phyloP scores from a whole-genome alignment of 2,113 vertebrate genomes.

The Ophthalmolycus amberensis region DNA sequence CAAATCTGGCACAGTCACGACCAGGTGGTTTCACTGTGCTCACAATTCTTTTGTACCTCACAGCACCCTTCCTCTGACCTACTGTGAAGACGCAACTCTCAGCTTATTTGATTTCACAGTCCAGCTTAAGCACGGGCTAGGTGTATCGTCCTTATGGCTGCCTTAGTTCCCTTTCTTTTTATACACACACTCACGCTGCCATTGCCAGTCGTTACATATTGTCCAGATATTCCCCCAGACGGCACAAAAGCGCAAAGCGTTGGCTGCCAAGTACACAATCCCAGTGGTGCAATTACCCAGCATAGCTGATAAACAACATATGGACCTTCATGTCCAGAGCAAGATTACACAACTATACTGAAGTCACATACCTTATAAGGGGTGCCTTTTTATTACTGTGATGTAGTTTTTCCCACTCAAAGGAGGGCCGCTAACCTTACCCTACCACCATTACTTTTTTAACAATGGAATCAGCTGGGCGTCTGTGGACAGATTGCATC shows the following conservation, averaged over 20 bases:
- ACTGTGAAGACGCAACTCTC: conserved; percentile 33
- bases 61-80: conserved; percentile 41
- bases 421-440: conserved; percentile 5
- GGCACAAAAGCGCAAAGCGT: conserved; percentile 52
- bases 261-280: conserved; percentile 70
- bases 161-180: conserved; percentile 42
- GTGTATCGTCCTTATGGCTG: conserved; percentile 43
- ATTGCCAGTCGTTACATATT: conserved; percentile 72
- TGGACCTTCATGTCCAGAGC: conserved; percentile 50
- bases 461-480: conserved; percentile 76
- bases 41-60: conserved; percentile 4
- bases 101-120: conserved; percentile 54
- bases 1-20: conserved; percentile 14
- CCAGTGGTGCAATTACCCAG: conserved; percentile 58
- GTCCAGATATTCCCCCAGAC: conserved; percentile 69
- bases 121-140: conserved; percentile 55
- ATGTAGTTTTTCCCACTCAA: conserved; percentile 71
- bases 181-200: conserved; percentile 36
- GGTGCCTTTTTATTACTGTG: conserved; percentile 54
- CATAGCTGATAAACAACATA: conserved; percentile 70
- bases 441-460: conserved; percentile 41
- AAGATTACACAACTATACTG: conserved; percentile 56
- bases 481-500: conserved; percentile 75
- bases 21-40: conserved; percentile 34
- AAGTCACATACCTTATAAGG: conserved; percentile 55